phyloP scores from a whole-genome alignment of 2,888 invertebrate genomes.

The Byasa hedistus region DNA sequence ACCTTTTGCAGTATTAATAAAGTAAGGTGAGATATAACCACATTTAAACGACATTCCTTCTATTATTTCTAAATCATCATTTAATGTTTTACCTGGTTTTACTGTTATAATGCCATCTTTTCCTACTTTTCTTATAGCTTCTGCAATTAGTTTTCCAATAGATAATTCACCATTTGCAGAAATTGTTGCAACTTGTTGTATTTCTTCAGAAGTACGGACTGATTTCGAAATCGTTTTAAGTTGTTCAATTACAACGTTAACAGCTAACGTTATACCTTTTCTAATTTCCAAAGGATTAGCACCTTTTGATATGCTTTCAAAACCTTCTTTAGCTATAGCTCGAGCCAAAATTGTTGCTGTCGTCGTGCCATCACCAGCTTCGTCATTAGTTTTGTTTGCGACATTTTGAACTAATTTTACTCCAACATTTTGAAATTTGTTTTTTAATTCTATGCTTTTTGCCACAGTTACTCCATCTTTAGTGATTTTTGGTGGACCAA shows the following conservation, averaged over 20 bases:
- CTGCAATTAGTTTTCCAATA: slow-evolving; percentile 95
- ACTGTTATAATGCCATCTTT: slow-evolving; percentile 99
- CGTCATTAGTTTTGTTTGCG: slow-evolving; percentile 99
- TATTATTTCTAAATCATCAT: slow-evolving; percentile 95
- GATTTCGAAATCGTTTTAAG: slow-evolving; percentile 92
- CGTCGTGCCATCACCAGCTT: slow-evolving; percentile 99
- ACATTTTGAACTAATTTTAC: slow-evolving; percentile 99
- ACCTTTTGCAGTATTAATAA: slow-evolving; percentile 98
- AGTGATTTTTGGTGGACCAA: slow-evolving; percentile 99
- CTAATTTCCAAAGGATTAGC: slow-evolving; percentile 98
- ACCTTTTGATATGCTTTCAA: slow-evolving; percentile 97
- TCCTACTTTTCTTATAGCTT: slow-evolving; percentile 97
- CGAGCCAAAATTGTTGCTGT: slow-evolving; percentile 98
- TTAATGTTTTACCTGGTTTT: slow-evolving; percentile 98
- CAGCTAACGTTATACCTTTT: slow-evolving; percentile 94
- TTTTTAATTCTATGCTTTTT: slow-evolving; percentile 96
- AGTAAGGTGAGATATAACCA: slow-evolving; percentile 99
- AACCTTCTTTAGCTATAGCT: slow-evolving; percentile 98
- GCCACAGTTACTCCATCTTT: slow-evolving; percentile 99
- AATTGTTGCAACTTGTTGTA: slow-evolving; percentile 99
- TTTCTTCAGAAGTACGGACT: slow-evolving; percentile 97
- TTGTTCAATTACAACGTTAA: slow-evolving; percentile 91
- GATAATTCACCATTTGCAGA: slow-evolving; percentile 97
- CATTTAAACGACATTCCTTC: slow-evolving; percentile 99
- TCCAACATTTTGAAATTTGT: slow-evolving; percentile 99